Conservation (phyloP, 2,888 invertebrate species). For the Arctia plantaginis region DNA sequence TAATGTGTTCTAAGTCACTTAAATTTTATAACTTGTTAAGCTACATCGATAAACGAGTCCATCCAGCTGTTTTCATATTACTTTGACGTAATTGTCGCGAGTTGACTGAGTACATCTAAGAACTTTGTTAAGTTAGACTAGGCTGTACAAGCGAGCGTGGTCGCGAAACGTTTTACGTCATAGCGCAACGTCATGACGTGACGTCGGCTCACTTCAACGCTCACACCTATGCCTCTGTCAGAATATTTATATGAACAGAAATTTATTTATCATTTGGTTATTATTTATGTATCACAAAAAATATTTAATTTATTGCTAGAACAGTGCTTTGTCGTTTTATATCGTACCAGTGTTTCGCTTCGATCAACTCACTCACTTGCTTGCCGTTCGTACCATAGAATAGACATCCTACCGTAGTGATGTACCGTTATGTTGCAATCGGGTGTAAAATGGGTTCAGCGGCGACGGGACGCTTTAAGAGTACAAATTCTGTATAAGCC, state of each 20-base stretch:
- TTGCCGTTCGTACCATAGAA: slow-evolving; percentile 47
- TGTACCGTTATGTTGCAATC: slow-evolving; percentile 48
- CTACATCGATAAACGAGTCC: slow-evolving; percentile 34
- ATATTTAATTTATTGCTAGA: slow-evolving; percentile 65
- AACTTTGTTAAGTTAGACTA: slow-evolving; percentile 28
- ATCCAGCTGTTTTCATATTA: slow-evolving; percentile 28
- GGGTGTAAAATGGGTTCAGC: slow-evolving; percentile 60
- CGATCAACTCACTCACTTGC: slow-evolving; percentile 59
- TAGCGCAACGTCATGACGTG: slow-evolving; percentile 9
- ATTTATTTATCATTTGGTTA: slow-evolving; percentile 69
- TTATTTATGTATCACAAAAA: slow-evolving; percentile 74
- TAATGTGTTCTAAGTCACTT: slow-evolving; percentile 35
- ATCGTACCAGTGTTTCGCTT: slow-evolving; percentile 77
- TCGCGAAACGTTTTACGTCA: slow-evolving; percentile 18
- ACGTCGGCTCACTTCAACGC: slow-evolving; percentile 59
- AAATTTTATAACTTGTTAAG: slow-evolving; percentile 32
- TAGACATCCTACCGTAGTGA: slow-evolving; percentile 35
- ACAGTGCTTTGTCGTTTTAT: slow-evolving; percentile 63
- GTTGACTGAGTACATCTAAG: slow-evolving; percentile 31
- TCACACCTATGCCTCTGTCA: slow-evolving; percentile 61
- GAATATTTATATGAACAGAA: slow-evolving; percentile 62
- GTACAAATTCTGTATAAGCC: slow-evolving; percentile 92
- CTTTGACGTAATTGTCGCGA: slow-evolving; percentile 23
- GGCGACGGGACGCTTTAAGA: slow-evolving; percentile 86
- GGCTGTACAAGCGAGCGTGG: slow-evolving; percentile 32